A percentile compares a stretch with the other conserved stretches of the same genome.
phyloP scores from a whole-genome alignment of 2,113 vertebrate genomes.

The Trematomus loennbergii region DNA sequence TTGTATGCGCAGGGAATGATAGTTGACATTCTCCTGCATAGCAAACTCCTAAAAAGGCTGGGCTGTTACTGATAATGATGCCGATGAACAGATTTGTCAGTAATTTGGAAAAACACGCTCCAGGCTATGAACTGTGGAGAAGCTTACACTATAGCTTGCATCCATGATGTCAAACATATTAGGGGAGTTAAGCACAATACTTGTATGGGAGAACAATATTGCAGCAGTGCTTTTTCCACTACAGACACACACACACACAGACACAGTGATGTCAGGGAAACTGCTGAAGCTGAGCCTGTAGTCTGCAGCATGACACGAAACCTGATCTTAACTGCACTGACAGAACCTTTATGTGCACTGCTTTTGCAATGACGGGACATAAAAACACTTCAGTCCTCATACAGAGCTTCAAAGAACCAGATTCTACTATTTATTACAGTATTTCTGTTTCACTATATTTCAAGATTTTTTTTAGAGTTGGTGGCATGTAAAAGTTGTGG shows the following conservation, averaged over 20 bases:
- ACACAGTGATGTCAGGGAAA: too few species aligned
- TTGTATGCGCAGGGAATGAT: background rate
- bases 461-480: conserved; percentile 11
- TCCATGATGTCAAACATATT: background rate
- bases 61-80: conserved; percentile 2
- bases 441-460: background rate
- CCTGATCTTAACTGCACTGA: conserved; percentile 23
- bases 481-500: background rate
- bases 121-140: background rate
- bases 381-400: background rate
- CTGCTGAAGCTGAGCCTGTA: conserved; percentile 33
- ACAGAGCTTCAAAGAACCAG: background rate
- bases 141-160: background rate
- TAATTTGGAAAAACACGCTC: background rate
- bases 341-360: background rate
- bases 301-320: conserved; percentile 60
- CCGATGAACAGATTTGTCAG: conserved; percentile 5
- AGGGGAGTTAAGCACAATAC: background rate
- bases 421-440: background rate
- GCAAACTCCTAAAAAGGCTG: background rate
- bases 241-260: background rate
- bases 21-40: conserved; percentile 2
- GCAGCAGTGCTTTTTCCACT: conserved; percentile 1
- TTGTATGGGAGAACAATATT: background rate
- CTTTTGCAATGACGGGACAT: conserved; percentile 5